Evolutionary conservation across 37 sponge, comb jelly and placozoan genomes (phyloP), one percentile per base, ranked within the genome.

Genomic region (Haliclona indistincta): DNA sequence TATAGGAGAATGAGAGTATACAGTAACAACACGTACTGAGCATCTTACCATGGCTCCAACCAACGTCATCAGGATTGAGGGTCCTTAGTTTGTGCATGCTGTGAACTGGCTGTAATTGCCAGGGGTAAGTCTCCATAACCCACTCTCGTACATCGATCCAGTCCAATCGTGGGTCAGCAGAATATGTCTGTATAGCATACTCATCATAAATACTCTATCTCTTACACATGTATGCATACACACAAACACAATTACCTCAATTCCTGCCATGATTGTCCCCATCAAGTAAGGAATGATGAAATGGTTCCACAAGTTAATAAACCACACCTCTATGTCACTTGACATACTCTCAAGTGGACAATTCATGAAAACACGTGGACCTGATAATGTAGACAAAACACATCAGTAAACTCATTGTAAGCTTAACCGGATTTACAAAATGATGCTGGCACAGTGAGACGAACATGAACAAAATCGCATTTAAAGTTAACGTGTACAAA

Each of bases 291-390:
- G 92, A 30, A 86, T 81, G 32, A 91, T 78, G 60, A 91, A 91
- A 28, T 91, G 87, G 56, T 91, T 91, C 92, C 92, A 91, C 19
- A 86, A 69, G 54, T 68, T 91, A 37, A 91, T 74, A 52, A 91
- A 91, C 92, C 92, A 91, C 58, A 44, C 41, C 79, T 91, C 92
- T 34, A 86, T n/a, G 33, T 86, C 79, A 36, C 62, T 39, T 15
- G 74, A 37, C 6, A 54, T 7, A 37, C 45, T 64, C 23, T 82
- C 61, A 15, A 91, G 67, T 25, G 87, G 82, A 58, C 92, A 91
- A 38, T 43, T 54, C 73, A 91, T 71, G 66, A 91, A 91, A 33
- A 91, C 74, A 25, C 87, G 44, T 0, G 92, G 92, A 39, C 91
- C 86, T 86, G 51, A 38, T 43, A 29, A 3, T n/a, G 54, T 19